Evolutionary conservation across 2,113 vertebrate genomes (phyloP), one percentile per base, ranked within the genome.

Genomic region (Heterochromis multidens): DNA sequence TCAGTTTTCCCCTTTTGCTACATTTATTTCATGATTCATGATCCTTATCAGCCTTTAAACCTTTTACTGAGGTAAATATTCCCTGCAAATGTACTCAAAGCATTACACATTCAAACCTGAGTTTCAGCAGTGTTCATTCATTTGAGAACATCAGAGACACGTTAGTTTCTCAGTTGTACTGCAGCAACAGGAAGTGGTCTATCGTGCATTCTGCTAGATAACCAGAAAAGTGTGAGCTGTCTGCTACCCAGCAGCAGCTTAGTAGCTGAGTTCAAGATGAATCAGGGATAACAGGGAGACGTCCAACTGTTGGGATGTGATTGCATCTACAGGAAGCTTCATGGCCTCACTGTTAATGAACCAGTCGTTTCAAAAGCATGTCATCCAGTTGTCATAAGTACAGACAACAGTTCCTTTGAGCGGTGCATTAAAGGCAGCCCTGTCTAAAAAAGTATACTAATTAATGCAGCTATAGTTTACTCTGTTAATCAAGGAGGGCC

Each of bases 321-420:
- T 88, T 86, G 85, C 85, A 88, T 94, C 88, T 72, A 72, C 87
- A 93, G 91, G 92, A 95, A 95, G 84, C 65, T 3, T 63, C 52
- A 27, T 49, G 82, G 79, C 79, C 35, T 31, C 60, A 16, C 84
- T 80, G 63, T 83, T 86, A 46, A 89, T 89, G 60, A 86, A 89
- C 70, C 63, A 67, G 76, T 85, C n/a, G 5, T 79, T 87, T 84
- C 63, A 58, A 49, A 86, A 86, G 27, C 74, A 43, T 43, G 57
- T 27, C 76, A 74, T 88, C 83, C 21, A 40, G 54, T 84, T 86
- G 35, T 43, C 52, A 19, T 61, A 79, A 84, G 67, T 63, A 49
- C 49, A 83, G 80, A 19, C 82, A 78, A 60, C 85, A 60, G 29
- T 65, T 62, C 72, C 77, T 21, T 62, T 77, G 52, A 60, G 40